Evolutionary conservation across 92 coral and sea anemone species (phyloP), one percentile per base, ranked within the genome.

Genomic region (Anthopleura xanthogrammica): DNA sequence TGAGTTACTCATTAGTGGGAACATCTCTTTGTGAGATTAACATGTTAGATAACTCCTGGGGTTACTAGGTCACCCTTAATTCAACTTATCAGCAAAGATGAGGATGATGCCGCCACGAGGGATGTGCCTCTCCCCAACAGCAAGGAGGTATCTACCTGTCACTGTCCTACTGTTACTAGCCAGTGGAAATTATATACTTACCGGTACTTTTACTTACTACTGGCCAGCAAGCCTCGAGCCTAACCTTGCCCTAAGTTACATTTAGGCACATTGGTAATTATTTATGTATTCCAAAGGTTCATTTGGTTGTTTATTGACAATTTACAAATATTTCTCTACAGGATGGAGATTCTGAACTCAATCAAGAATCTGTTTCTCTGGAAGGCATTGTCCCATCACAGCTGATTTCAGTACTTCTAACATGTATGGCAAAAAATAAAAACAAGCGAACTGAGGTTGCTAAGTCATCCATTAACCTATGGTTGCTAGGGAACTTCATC

Each of bases 381-480:
- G 77, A 77, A 40, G 92, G 95, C 17, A 40, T 80, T 22, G 88
- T 96, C 48, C 98, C 98, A 50, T 54, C 80, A 46, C 56, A 81
- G 16, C 77, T 87, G 41, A 57, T 95, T 60, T 71, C 88, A 62
- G 77, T 68, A 20, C 79, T 91, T 77, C 72, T 92, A 23, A 77
- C 74, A n/a, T 82, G 81, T 81, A 79, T 90, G 80, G 80, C 86
- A 23, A 93, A 90, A 82, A 84, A 87, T 58, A 94, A 85, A 29
- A 72, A 82, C 41, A 93, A 84, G 77, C 87, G 90, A 29, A 57
- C 91, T 60, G 72, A 64, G 36, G 83, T 81, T 81, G 92, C 88
- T 23, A 89, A 76, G 68, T 92, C 93, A 40, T 88, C 90, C 16
- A 78, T 95, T 39, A 83, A 81, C 68, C 88, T 95, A n/a, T 89